Base-by-base conservation (phyloP, 2,888 invertebrate genomes). In the Venusia cambrica region DNA sequence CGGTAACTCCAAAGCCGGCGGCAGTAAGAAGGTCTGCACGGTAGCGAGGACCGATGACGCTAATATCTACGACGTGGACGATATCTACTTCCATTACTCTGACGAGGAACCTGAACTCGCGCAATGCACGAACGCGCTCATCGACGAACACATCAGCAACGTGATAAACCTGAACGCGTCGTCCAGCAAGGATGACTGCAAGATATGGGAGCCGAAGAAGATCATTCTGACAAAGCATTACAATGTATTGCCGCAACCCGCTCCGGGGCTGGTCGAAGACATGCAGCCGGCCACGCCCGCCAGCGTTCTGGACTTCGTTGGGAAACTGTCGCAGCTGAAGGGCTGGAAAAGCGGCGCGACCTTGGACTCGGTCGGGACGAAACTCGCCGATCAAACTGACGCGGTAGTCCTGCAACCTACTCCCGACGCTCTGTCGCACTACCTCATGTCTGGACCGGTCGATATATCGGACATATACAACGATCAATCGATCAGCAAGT, bases 61-160 rank as follows among this genome's bases (percentile, higher is more conserved):
- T 5, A 68, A 79, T 47, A 72, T 84, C 44, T 79, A 81, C 48
- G 88, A 88, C n/a, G n/a, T n/a, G n/a, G n/a, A n/a, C 53, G 85
- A 87, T 40, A 80, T 87, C 42, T 87, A 80, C 57, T 88, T 89
- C 49, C 88, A 90, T 61, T 90, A 89, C 48, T 89, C 90, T 39
- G 90, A 90, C 50, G 90, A 90, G 31, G 89, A 89, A 39, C 89
- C 89, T 0, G 88, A 87, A 39, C 83, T 88, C 34, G 87, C 89
- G 2, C 87, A 85, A 37, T 79, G 84, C 62, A 72, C 84, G 38
- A 79, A 72, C 47, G 78, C 68, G 38, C 55, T 84, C 25, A 53
- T 85, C 40, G 83, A 84, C 43, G 85, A 85, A 46, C 88, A 89
- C 47, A 74, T 89, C 17, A 85, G 88, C 39, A 89, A 89, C 40